Evolutionary conservation across 2,113 vertebrate genomes (phyloP), one percentile per base, ranked within the genome.

Genomic region (Platichthys flesus): DNA sequence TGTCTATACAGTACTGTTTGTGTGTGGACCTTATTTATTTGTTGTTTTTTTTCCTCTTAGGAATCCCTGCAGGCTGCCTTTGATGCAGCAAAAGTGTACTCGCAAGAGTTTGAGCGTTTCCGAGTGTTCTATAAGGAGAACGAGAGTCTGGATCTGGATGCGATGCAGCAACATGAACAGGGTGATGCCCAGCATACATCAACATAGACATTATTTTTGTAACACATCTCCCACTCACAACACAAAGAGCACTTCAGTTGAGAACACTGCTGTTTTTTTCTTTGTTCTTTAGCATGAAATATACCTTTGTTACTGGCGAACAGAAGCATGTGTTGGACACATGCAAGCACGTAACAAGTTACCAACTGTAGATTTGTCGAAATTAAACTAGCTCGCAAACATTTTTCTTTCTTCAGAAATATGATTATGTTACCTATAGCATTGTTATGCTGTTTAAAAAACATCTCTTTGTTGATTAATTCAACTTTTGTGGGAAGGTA

Each of bases 71-170:
- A 91, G 42, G 73, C 90, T 73, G 94, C 94, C 12, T 97, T 97
- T 82, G 87, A 93, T 21, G 82, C 94, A 57, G 95, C 95, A 3
- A 85, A 62, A 16, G 58, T 90, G 3, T 97, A 96, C 49, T 93
- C 93, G 24, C 15, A 81, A 12, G 95, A 90, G 0, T 96, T 96
- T 90, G 94, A 96, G 85, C 91, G 40, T 26, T 96, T 96, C 82
- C 90, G 87, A 8, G 24, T 85, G 58, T 95, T 95, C 89, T 96
- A 94, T 74, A 94, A 87, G 75, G 95, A 96, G 84, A 97, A 96
- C 62, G 92, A 96, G 90, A 93, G 87, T 82, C 91, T 96, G 74
- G 94, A 97, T 87, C 87, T 96, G 67, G 79, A 92, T 45, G 90
- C 61, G 16, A 70, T 97, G 58, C 92, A 79, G 67, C 77, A 93